Evolutionary conservation across 2,113 vertebrate species (phyloP).

Genomic region (Hemiprocne comata): DNA sequence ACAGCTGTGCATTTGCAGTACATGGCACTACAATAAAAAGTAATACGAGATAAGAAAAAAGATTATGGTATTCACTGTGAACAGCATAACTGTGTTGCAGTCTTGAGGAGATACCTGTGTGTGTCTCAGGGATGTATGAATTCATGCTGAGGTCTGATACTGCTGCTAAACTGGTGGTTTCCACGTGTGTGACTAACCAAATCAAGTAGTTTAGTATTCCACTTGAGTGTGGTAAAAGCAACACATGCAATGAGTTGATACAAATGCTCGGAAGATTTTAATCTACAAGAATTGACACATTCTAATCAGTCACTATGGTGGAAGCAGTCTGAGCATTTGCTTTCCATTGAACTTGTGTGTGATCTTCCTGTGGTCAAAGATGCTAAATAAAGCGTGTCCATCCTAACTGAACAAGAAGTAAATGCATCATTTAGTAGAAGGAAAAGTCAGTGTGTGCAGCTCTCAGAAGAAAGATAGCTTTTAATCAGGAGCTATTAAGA

Average conservation of each 20-base stretch:
- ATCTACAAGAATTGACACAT: background rate
- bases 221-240: conserved; percentile 31
- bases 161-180: background rate
- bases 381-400: background rate
- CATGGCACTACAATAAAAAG: background rate
- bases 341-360: background rate
- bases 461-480: background rate
- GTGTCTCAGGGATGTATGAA: background rate
- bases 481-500: background rate
- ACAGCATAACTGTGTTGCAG: background rate
- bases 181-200: background rate
- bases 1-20: background rate
- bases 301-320: background rate
- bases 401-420: background rate
- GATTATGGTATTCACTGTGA: background rate
- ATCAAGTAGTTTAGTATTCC: conserved; percentile 24
- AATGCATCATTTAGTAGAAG: background rate
- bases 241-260: background rate
- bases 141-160: background rate
- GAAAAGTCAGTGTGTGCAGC: background rate
- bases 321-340: background rate
- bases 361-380: background rate
- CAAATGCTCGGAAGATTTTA: background rate
- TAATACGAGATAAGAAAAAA: background rate
- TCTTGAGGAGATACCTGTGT: background rate